A percentile compares a stretch with the other conserved stretches of the same genome.
Evolutionary conservation across 2,797 vertebrate species (phyloP).

Genomic region (Scolopax rusticola): DNA sequence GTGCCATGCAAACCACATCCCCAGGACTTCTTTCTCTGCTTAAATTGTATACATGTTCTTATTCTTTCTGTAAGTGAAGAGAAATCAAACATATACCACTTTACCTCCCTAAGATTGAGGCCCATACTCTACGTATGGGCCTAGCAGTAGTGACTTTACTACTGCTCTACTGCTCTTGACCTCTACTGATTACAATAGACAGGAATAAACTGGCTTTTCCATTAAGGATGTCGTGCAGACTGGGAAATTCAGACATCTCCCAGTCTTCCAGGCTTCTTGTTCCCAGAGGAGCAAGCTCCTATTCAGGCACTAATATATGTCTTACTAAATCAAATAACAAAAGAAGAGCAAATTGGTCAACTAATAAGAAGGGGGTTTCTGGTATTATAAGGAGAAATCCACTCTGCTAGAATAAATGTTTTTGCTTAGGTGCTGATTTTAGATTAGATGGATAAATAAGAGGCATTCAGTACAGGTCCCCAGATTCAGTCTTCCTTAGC

Average conservation of each 20-base stretch:
- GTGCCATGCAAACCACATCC: neutral
- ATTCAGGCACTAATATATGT: neutral
- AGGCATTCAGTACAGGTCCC: neutral
- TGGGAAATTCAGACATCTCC: neutral
- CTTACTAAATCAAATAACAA: neutral
- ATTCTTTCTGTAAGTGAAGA: neutral
- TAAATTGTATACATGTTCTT: neutral
- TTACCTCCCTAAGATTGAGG: neutral
- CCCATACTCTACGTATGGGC: neutral
- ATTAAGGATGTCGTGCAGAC: neutral
- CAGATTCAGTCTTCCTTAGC: neutral
- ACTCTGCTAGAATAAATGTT: neutral
- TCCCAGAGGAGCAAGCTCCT: neutral
- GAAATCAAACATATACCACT: neutral
- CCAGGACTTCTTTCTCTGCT: neutral
- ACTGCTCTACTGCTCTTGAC: neutral
- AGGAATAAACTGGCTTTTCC: neutral
- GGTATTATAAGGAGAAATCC: neutral
- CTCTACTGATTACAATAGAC: neutral
- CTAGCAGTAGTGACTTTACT: neutral
- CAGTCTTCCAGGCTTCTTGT: neutral
- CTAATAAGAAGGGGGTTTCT: neutral
- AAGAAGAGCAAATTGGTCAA: neutral
- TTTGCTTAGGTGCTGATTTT: neutral
- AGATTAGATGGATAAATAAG: neutral